A percentile compares a stretch with the other conserved stretches of the same genome.
These are phyloP conservation scores for Zelostemma sp. DNA, from an alignment of 1,140 invertebrate genomes.

Conservation along the genomic window DNA sequence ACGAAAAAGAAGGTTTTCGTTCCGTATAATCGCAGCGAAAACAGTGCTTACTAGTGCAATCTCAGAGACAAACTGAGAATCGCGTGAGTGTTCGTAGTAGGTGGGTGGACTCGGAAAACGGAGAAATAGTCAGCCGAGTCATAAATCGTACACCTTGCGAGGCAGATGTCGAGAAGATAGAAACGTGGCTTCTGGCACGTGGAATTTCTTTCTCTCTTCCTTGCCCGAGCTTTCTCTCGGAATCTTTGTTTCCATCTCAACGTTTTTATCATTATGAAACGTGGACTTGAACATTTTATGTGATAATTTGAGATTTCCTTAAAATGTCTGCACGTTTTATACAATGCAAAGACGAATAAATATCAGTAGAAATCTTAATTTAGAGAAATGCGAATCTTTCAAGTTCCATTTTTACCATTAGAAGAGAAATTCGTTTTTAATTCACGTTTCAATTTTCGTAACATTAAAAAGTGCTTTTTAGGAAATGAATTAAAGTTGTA, in stretches of 20 bases:
- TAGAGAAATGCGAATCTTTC: no score
- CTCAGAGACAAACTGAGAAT: conserved; percentile 38
- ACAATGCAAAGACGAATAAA: neutral
- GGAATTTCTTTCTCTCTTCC: conserved; percentile 28
- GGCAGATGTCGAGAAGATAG: conserved; percentile 60
- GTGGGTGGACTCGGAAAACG: conserved; percentile 27
- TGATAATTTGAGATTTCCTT: no score
- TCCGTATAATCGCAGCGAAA: conserved; percentile 27
- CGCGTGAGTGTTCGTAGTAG: conserved; percentile 31
- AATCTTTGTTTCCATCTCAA: conserved; percentile 51
- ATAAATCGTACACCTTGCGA: conserved; percentile 65
- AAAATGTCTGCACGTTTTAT: conserved; percentile 3
- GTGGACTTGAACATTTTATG: conserved; percentile 10
- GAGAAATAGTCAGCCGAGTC: conserved; percentile 55
- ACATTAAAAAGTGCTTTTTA: no score
- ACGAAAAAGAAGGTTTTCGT: conserved; percentile 30
- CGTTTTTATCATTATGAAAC: conserved; percentile 41
- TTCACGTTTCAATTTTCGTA: no score
- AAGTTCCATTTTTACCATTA: no score
- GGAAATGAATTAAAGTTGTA: no score
- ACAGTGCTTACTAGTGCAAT: conserved; percentile 37
- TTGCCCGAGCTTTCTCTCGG: conserved; percentile 21
- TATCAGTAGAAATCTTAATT: no score
- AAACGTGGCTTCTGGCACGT: conserved; percentile 58
- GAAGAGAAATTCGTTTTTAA: no score